Evolutionary conservation across 2,888 invertebrate genomes (phyloP).

Genomic region (Papilio demoleus): DNA sequence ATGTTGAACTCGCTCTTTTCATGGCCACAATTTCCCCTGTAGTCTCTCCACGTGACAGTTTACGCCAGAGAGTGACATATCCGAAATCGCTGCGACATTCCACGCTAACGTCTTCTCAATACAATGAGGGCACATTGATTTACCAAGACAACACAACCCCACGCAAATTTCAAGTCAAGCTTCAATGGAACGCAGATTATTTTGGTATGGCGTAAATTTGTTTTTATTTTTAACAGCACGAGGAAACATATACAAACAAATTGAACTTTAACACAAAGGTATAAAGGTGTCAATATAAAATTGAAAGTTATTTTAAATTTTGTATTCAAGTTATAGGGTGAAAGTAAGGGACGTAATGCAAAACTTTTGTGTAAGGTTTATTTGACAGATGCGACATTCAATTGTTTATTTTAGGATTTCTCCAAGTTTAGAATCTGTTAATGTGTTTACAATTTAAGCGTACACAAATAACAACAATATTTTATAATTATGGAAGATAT

Average conservation of each 20-base stretch:
- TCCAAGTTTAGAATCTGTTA: slow-evolving; percentile 49
- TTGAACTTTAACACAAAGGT: slow-evolving; percentile 42
- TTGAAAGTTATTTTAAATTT: slow-evolving; percentile 30
- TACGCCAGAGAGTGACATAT: slow-evolving; percentile 73
- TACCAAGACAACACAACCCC: slow-evolving; percentile 24
- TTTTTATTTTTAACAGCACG: slow-evolving; percentile 41
- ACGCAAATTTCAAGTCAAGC: slow-evolving; percentile 43
- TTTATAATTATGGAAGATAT: no score
- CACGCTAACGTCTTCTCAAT: slow-evolving; percentile 71
- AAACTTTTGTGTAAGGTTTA: slow-evolving; percentile 65
- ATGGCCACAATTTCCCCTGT: slow-evolving; percentile 56
- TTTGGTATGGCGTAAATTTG: slow-evolving; percentile 37
- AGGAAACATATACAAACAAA: slow-evolving; percentile 17
- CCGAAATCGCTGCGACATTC: slow-evolving; percentile 80
- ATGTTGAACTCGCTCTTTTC: slow-evolving; percentile 45
- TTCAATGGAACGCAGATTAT: slow-evolving; percentile 40
- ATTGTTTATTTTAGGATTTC: slow-evolving; percentile 61
- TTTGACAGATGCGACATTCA: slow-evolving; percentile 68
- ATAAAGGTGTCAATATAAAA: slow-evolving; percentile 50
- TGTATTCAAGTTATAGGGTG: slow-evolving; percentile 45
- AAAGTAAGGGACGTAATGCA: slow-evolving; percentile 51
- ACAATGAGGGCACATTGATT: slow-evolving; percentile 60
- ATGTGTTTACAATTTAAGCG: slow-evolving; percentile 41
- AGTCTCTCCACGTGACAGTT: slow-evolving; percentile 62
- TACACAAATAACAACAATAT: not conserved